These are phyloP conservation scores for Gobionotothen gibberifrons DNA, from an alignment of 2,797 vertebrate genomes.

Conservation along the genomic window DNA sequence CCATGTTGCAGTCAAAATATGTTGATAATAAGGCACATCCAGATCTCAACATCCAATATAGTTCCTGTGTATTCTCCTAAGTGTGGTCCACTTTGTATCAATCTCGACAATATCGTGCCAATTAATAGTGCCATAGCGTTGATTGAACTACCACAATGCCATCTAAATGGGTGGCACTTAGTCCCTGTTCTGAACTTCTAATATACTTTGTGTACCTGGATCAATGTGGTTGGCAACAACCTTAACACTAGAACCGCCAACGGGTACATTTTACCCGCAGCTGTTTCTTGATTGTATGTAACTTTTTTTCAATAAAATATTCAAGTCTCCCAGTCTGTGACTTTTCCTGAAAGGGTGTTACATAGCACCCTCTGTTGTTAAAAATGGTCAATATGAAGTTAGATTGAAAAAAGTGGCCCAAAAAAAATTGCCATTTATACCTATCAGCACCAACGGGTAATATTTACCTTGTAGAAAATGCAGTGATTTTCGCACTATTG, in stretches of 20 bases:
- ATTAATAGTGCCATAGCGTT: neutral
- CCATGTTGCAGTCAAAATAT: neutral
- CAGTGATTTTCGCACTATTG: too few relatives aligned
- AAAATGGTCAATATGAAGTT: too few relatives aligned
- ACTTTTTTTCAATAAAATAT: too few relatives aligned
- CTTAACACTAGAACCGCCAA: neutral
- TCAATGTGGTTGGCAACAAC: neutral
- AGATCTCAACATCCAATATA: neutral
- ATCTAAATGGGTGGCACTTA: neutral
- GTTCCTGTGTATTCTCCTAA: neutral
- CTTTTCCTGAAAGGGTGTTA: too few relatives aligned
- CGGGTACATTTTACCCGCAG: too few relatives aligned
- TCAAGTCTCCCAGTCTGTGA: too few relatives aligned
- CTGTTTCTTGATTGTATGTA: too few relatives aligned
- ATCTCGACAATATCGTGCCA: neutral
- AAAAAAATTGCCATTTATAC: too few relatives aligned
- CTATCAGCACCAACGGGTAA: too few relatives aligned
- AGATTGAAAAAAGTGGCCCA: too few relatives aligned
- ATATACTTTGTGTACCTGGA: neutral
- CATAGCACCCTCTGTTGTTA: too few relatives aligned
- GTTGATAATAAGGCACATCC: neutral
- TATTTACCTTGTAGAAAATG: too few relatives aligned
- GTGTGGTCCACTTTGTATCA: neutral
- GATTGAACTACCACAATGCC: neutral
- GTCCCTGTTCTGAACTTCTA: neutral